Evolutionary conservation across 1,140 invertebrate genomes (phyloP), one percentile per base, ranked within the genome.

Genomic region (Drosophila arawakana): DNA sequence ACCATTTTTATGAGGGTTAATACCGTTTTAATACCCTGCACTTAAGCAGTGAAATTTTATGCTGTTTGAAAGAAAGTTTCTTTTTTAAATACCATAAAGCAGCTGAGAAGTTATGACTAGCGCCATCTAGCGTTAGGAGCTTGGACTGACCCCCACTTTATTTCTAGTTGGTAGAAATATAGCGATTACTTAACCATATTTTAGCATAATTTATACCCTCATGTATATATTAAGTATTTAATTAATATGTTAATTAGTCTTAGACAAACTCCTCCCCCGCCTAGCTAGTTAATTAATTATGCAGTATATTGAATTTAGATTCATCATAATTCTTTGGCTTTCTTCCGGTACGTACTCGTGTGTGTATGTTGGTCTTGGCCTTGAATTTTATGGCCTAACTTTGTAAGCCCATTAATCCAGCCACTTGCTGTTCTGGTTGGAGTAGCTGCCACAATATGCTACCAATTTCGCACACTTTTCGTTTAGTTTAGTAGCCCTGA

Each of bases 391-490:
- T 61, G 49, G 65, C 18, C 41, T 4, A 73, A 73, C 55, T 73
- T 68, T 47, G 49, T 61, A 39, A 39, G 71, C 71, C 55, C 65
- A 73, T 73, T 73, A 73, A 68, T 46, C 65, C 55, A 60, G 39
- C 55, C 63, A 61, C 41, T 59, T 18, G 49, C 18, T 54, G 30
- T 15, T 30, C 6, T 59, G 41, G 30, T 41, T 9, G 8, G 37
- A 39, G 37, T 10, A 59, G 60, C 50, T 30, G 2, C 25, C 25
- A n/a, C 70, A 68, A 68, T 73, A 73, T 73, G 63, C 55, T 52
- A 9, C 55, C 46, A 54, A 58, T 54, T 68, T 34, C 39, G 37
- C 39, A n/a, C 58, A 41, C 15, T 18, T 60, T 6, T 44, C 46
- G 11, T 49, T 43, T 13, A 58, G 37, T 35, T 34, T 15, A 39